Percentiles rank a stretch among this genome's conserved stretches.
These are phyloP conservation scores for Theocolax elegans DNA, from an alignment of 1,140 invertebrate genomes.

Conservation along the genomic window DNA sequence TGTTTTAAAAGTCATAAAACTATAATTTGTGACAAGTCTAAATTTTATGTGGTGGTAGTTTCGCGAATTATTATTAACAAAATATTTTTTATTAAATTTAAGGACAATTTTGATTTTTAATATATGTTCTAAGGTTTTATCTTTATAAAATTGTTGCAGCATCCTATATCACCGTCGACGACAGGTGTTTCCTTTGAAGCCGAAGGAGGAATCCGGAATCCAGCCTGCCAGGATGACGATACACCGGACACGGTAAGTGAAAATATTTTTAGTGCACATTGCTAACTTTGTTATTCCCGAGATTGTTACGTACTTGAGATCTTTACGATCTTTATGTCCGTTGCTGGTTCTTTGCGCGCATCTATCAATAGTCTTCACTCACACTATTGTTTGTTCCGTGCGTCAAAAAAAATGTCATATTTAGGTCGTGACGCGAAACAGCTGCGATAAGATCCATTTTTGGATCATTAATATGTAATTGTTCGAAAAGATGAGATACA, in stretches of 20 bases:
- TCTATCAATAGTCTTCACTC: background rate
- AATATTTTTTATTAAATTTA: too few relatives aligned
- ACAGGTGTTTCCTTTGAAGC: slow-evolving; percentile 30
- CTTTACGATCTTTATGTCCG: background rate
- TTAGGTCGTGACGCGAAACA: background rate
- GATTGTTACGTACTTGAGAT: background rate
- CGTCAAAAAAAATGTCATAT: background rate
- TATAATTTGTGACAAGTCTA: too few relatives aligned
- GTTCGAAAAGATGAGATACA: too few relatives aligned
- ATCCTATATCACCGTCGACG: slow-evolving; percentile 1
- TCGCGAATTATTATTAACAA: too few relatives aligned
- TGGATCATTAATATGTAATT: too few relatives aligned
- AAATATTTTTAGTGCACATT: too few relatives aligned
- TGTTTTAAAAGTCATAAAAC: too few relatives aligned
- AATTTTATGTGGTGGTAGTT: too few relatives aligned
- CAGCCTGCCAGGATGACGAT: slow-evolving; percentile 42
- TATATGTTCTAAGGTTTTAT: too few relatives aligned
- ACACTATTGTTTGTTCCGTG: background rate
- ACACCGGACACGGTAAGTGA: slow-evolving; percentile 24
- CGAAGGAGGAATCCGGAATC: slow-evolving; percentile 41
- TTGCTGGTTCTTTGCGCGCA: background rate
- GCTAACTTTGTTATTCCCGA: too few relatives aligned
- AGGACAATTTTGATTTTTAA: too few relatives aligned
- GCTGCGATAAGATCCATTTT: too few relatives aligned
- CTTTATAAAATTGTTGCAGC: slow-evolving; percentile 33